Percentiles rank a stretch among this genome's conserved stretches.
Evolutionary conservation across 64 coral and sea anemone species (phyloP).

Genomic region (Trachythela sp.): DNA sequence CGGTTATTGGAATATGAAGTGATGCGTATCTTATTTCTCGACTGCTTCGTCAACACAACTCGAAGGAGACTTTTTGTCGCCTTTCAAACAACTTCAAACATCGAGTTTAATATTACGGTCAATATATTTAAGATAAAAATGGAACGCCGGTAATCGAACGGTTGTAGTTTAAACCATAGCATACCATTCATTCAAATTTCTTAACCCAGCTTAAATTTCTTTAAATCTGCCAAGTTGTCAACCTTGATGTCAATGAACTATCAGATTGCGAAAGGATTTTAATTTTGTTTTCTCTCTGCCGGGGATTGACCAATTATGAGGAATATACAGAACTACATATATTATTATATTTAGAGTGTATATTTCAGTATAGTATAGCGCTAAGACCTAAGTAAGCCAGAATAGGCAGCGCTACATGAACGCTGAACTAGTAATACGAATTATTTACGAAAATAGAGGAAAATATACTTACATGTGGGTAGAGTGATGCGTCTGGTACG

Average conservation of each 20-base stretch:
- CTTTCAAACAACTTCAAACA: neutral
- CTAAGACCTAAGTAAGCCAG: too few species aligned
- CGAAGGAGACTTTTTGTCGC: neutral
- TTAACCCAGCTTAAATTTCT: neutral
- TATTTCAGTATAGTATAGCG: too few species aligned
- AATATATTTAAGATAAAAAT: neutral
- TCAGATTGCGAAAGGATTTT: neutral
- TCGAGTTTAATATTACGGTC: neutral
- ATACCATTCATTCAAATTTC: neutral
- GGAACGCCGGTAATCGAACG: neutral
- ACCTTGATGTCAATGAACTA: neutral
- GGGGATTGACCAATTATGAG: neutral
- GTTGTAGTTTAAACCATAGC: neutral
- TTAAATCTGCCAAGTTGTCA: neutral
- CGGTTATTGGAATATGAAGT: neutral
- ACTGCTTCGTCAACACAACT: neutral
- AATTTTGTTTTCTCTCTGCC: neutral
- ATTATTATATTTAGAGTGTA: too few species aligned
- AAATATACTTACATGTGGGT: conserved; percentile 93
- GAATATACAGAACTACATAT: neutral
- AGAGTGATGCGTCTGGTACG: conserved; percentile 83
- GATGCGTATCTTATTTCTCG: neutral
- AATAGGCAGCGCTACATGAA: too few species aligned
- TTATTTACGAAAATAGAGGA: too few species aligned
- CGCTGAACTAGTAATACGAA: too few species aligned